Evolutionary conservation across 1,140 invertebrate genomes (phyloP), one percentile per base, ranked within the genome.

Genomic region (Pentalonia nigronervosa): DNA sequence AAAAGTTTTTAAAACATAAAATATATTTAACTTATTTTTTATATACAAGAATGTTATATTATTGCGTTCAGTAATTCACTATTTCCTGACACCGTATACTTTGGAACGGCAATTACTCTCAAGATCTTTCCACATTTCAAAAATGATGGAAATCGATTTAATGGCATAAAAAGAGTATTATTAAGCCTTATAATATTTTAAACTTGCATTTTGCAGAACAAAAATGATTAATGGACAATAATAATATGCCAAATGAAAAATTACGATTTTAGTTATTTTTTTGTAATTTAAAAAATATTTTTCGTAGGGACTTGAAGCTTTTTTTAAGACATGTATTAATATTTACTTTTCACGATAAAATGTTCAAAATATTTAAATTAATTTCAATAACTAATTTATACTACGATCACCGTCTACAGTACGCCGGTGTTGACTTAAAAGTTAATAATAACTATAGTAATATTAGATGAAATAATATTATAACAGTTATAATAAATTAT

Each of bases 131-230:
- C 34, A 34, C 20, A 50, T 48, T 88, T 88, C n/a, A 88, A 50
- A 88, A 88, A 88, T 88, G 50, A 88, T 88, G n/a, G 47, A 21
- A 47, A 47, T 88, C 86, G 11, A 88, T 50, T 50, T 88, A 87
- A 87, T 8, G 45, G 17, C 47, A 48, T 48, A 48, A 48, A n/a
- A 87, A 87, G 20, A 30, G n/a, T 48, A 48, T 45, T 45, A 86
- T 14, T 45, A 47, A 86, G 23, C 81, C 34, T 83, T 83, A n/a
- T n/a, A 83, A 83, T 83, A 83, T 83, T 83, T 83, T 83, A 83
- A 83, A 41, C 81, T 83, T 36, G 21, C 34, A 23, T 83, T 83
- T 83, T 83, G 36, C 41, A 36, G 3, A 83, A 83, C 7, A 41
- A 34, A 41, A 83, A 83, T 83, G 81, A 83, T 41, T n/a, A 76